Conservation (phyloP, 2,888 invertebrate genomes). For the Melipona beecheii region DNA sequence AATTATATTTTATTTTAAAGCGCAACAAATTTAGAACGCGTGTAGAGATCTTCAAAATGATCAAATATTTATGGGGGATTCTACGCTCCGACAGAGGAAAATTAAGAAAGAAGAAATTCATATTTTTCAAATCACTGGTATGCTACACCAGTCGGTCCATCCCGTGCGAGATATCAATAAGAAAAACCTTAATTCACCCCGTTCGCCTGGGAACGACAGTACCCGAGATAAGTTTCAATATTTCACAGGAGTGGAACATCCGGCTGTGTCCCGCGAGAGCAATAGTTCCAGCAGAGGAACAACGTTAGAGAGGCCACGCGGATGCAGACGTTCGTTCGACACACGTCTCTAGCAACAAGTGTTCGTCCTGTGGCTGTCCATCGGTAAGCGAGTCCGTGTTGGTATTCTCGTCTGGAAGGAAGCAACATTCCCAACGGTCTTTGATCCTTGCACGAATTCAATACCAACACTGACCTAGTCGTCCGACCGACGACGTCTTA, state of each 20-base stretch:
- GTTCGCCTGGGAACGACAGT: neutral
- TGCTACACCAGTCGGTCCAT: too few relatives aligned
- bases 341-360: conserved; percentile 68
- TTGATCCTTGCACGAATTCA: conserved; percentile 16
- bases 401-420: conserved; percentile 8
- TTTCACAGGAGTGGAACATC: neutral
- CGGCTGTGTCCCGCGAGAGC: neutral
- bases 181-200: neutral
- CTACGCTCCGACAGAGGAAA: too few relatives aligned
- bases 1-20: too few relatives aligned
- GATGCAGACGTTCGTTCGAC: conserved; percentile 4
- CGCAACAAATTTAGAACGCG: too few relatives aligned
- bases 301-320: conserved; percentile 1
- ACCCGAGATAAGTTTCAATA: neutral
- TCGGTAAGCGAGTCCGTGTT: conserved; percentile 6
- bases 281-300: conserved; percentile 13
- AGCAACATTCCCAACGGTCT: conserved; percentile 20
- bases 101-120: too few relatives aligned
- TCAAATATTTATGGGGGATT: too few relatives aligned
- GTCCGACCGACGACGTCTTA: neutral
- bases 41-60: too few relatives aligned
- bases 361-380: conserved; percentile 45
- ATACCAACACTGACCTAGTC: conserved; percentile 47
- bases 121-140: too few relatives aligned
- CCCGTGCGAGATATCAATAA: neutral